Evolutionary conservation across 2,797 vertebrate genomes (phyloP).

Genomic region (Megaceryle alcyon): DNA sequence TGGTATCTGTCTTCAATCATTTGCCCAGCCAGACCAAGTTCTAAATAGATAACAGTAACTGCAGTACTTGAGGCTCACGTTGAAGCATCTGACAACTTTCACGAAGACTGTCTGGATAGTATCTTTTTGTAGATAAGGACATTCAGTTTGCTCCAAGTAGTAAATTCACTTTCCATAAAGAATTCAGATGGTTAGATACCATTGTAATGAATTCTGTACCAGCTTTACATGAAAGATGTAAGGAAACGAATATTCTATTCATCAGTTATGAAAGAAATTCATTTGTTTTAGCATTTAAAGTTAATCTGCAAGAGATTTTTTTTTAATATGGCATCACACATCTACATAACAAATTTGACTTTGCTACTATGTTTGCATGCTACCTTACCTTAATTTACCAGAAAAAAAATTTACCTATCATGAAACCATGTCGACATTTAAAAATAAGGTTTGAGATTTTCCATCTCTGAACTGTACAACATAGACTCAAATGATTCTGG

Average conservation of each 20-base stretch:
- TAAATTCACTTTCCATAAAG: constrained; percentile 45
- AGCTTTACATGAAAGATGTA: neutral
- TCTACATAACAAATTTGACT: neutral
- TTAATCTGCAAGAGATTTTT: neutral
- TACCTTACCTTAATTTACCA: neutral
- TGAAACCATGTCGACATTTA: neutral
- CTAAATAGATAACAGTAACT: neutral
- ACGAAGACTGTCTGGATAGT: neutral
- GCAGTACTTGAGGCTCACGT: neutral
- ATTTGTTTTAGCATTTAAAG: neutral
- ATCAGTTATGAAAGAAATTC: neutral
- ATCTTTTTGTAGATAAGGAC: constrained; percentile 37
- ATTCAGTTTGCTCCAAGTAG: constrained; percentile 15
- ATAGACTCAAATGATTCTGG: neutral
- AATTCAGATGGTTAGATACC: constrained; percentile 40
- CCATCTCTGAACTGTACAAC: neutral
- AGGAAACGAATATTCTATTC: neutral
- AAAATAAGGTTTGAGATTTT: neutral
- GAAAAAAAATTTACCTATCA: neutral
- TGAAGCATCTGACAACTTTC: neutral
- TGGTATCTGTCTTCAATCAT: constrained; percentile 20
- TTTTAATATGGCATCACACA: neutral
- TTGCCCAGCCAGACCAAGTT: neutral
- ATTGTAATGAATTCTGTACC: neutral
- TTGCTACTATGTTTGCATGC: neutral